A percentile compares a stretch with the other conserved stretches of the same genome.
Conservation (phyloP, 2,113 vertebrate genomes). For the Hippocampus guttulatus region DNA sequence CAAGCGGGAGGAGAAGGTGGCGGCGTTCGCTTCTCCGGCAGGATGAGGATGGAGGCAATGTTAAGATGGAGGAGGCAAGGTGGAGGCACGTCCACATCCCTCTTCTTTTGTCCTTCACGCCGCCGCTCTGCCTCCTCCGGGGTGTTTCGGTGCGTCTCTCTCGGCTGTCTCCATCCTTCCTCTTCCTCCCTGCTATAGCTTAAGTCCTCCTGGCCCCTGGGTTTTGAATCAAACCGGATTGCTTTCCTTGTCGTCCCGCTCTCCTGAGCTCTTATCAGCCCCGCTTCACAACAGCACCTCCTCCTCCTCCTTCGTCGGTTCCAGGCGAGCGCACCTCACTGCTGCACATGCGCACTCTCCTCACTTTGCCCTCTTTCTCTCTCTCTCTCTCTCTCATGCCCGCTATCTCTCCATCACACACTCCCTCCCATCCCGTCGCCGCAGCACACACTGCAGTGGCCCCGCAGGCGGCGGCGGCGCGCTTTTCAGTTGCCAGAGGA, state of each 20-base stretch:
- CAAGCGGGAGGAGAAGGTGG: conserved; percentile 11
- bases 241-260: conserved; percentile 12
- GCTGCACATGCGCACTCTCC: conserved; percentile 62
- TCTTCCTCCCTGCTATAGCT: not conserved
- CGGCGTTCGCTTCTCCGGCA: not conserved
- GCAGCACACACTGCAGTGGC: conserved; percentile 76
- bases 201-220: not conserved
- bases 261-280: conserved; percentile 36
- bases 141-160: conserved; percentile 10
- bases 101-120: conserved; percentile 12
- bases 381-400: conserved; percentile 21
- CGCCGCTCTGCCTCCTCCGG: not conserved
- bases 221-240: not conserved
- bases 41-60: conserved; percentile 43
- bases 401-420: conserved; percentile 21
- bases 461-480: conserved; percentile 73
- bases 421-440: conserved; percentile 42
- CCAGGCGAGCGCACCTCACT: conserved; percentile 47
- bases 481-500: conserved; percentile 64
- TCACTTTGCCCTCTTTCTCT: conserved; percentile 34
- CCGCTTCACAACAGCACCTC: conserved; percentile 34
- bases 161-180: conserved; percentile 7
- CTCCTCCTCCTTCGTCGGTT: conserved; percentile 53
- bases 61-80: conserved; percentile 68
- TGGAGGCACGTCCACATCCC: conserved; percentile 50